These are phyloP conservation scores for Speoplatyrhinus poulsoni DNA, from an alignment of 2,113 vertebrate species.

Conservation along the genomic window DNA sequence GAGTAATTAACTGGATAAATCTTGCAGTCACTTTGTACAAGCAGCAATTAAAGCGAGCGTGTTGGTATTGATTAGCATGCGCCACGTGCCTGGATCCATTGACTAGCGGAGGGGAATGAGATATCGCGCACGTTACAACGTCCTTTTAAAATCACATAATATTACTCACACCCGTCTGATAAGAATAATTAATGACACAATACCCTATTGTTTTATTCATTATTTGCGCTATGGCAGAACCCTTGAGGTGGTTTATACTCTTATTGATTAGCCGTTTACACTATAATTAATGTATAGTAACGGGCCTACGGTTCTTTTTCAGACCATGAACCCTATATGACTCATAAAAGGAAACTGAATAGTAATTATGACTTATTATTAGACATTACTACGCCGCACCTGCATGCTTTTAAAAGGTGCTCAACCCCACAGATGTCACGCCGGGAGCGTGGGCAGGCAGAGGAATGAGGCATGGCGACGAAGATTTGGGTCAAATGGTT, in stretches of 20 bases:
- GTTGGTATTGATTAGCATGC: slow-evolving; percentile 62
- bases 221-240: slow-evolving; percentile 7
- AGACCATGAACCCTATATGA: too few species aligned
- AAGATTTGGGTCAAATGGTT: too few species aligned
- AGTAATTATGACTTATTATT: too few species aligned
- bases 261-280: slow-evolving; percentile 15
- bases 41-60: slow-evolving; percentile 57
- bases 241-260: slow-evolving; percentile 18
- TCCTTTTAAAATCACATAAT: slow-evolving; percentile 20
- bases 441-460: too few species aligned
- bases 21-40: slow-evolving; percentile 62
- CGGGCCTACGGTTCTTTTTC: too few species aligned
- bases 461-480: too few species aligned
- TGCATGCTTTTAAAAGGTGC: too few species aligned
- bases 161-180: slow-evolving; percentile 1
- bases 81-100: slow-evolving; percentile 56
- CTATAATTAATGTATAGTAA: neutral
- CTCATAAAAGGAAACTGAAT: too few species aligned
- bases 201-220: neutral
- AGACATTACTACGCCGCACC: too few species aligned
- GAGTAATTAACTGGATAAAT: slow-evolving; percentile 75
- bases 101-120: slow-evolving; percentile 52
- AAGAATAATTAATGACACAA: neutral
- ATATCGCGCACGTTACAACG: slow-evolving; percentile 37
- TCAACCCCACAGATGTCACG: too few species aligned